Base-by-base conservation (phyloP, 2,797 vertebrate species). In the Heliangelus exortis region DNA sequence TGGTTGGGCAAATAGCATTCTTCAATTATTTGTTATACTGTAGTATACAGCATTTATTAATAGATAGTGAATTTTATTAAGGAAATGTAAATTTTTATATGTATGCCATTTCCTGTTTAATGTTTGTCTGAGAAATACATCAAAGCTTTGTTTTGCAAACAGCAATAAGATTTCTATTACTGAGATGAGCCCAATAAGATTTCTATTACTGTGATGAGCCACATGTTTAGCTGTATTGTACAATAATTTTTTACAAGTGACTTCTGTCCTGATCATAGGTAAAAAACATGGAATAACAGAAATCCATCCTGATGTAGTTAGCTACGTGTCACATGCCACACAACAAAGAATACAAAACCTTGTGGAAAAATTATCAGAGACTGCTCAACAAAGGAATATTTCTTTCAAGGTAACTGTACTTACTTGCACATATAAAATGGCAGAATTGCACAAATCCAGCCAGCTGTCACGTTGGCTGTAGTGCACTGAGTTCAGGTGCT, bases 201-300 rank as follows among this genome's bases (percentile, higher is more conserved):
- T 66, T 71, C 23, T 6, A 0, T 23, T 36, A 8, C 43, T 90
- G 68, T 80, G 36, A 16, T 61, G 50, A 66, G 18, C 43, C 33
- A 47, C 8, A 1, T 25, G 21, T 68, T 78, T 72, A 55, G 8
- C 62, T 90, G 21, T 25, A 29, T n/a, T 77, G 48, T 75, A 80
- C 85, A 62, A 31, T n/a, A 1, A 5, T 41, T 68, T 75, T 87
- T 79, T 65, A 48, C 61, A 65, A 45, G 19, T 48, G 48, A 6
- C 36, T 93, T 81, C 26, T 58, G 34, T 90, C 85, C 47, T 83
- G 45, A 47, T 57, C 21, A 10, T 96, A 99, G 99, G 99, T 77
- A 99, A 98, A 96, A 99, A 98, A 93, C 99, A 99, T 12, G 99
- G 99, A 50, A 98, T 99, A 93, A 98, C 98, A 12, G 99, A 99